Conservation (phyloP, 2,113 vertebrate species). For the Thryonomys swinderianus region DNA sequence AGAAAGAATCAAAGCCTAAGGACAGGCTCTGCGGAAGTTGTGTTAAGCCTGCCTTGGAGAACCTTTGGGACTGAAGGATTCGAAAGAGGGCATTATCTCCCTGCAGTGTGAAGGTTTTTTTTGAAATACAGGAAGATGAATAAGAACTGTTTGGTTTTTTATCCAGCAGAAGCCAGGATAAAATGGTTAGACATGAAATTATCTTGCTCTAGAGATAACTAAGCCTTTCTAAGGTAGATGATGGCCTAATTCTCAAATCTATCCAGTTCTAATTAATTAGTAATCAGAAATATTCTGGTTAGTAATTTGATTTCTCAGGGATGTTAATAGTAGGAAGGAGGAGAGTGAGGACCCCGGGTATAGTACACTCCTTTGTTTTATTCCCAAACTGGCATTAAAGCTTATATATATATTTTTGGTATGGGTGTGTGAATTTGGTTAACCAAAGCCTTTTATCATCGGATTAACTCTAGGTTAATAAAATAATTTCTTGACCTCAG, state of each 20-base stretch:
- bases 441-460: conserved; percentile 12
- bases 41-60: background rate
- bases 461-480: background rate
- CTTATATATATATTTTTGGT: background rate
- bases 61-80: background rate
- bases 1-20: conserved; percentile 13
- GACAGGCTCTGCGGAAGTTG: background rate
- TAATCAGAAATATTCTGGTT: background rate
- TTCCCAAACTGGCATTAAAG: background rate
- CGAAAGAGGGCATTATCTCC: conserved; percentile 4
- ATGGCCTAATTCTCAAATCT: conserved; percentile 13
- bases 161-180: conserved; percentile 6
- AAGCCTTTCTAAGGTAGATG: background rate
- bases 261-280: background rate
- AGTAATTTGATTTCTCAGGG: conserved; percentile 24
- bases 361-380: background rate
- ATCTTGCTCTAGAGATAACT: background rate
- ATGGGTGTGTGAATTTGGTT: background rate
- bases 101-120: conserved; percentile 15
- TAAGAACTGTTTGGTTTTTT: conserved; percentile 36
- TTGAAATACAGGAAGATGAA: conserved; percentile 6
- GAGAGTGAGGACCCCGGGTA: background rate
- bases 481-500: conserved; percentile 15
- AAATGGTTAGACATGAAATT: background rate
- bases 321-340: background rate